A percentile compares a stretch with the other conserved stretches of the same genome.
phyloP scores from a whole-genome alignment of 2,113 vertebrate genomes.

The Cavia porcellus region DNA sequence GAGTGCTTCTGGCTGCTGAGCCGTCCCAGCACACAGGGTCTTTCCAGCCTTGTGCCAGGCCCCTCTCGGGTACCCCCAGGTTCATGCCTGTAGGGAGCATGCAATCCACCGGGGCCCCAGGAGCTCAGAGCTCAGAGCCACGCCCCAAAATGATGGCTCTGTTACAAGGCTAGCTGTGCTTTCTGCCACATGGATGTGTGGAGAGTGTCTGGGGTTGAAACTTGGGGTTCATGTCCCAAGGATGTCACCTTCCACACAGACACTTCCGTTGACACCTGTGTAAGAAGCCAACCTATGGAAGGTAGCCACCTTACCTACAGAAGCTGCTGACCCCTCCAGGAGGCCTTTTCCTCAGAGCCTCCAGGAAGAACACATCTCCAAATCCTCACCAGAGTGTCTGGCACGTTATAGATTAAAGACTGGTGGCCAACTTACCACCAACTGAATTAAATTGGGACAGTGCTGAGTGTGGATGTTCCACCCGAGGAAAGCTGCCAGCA shows the following conservation, averaged over 20 bases:
- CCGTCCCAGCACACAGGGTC: accelerated
- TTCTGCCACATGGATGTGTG: too few species aligned
- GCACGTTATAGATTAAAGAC: not conserved
- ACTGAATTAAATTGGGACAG: too few species aligned
- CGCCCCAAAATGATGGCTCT: accelerated
- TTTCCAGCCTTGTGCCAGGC: too few species aligned
- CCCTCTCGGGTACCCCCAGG: accelerated
- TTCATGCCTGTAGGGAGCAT: accelerated
- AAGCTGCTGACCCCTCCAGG: accelerated
- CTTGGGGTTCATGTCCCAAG: not conserved
- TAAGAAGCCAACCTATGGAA: not conserved
- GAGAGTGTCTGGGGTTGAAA: not conserved
- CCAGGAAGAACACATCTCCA: not conserved
- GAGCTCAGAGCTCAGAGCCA: accelerated
- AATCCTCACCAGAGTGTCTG: not conserved
- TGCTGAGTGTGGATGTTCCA: too few species aligned
- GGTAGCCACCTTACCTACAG: not conserved
- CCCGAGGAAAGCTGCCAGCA: too few species aligned
- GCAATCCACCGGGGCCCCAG: not conserved
- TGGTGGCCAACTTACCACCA: too few species aligned
- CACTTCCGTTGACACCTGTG: not conserved
- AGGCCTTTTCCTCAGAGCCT: not conserved
- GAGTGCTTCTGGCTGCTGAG: not conserved
- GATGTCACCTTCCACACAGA: not conserved
- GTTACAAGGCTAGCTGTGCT: not conserved